Percentiles rank a stretch among this genome's conserved stretches.
Conservation (phyloP, 2,888 invertebrate species). For the Sminthurides aquaticus region DNA sequence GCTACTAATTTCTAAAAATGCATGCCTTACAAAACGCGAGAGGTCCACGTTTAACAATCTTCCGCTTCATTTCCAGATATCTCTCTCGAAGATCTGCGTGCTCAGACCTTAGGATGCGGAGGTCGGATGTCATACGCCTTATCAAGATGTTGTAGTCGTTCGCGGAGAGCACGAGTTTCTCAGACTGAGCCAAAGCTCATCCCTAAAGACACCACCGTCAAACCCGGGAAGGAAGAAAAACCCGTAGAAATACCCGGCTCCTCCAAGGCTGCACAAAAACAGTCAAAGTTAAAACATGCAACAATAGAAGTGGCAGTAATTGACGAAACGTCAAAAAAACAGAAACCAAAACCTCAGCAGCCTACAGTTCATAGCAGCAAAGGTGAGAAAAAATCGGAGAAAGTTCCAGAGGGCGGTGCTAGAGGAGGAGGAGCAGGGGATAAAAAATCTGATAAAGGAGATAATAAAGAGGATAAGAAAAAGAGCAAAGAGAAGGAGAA, state of each 20-base stretch:
- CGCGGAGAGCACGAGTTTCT: conserved; percentile 13
- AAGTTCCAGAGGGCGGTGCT: conserved; percentile 3
- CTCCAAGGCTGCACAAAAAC: too few species aligned
- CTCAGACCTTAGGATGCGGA: conserved; percentile 34
- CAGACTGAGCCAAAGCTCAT: conserved; percentile 5
- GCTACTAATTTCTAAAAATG: too few species aligned
- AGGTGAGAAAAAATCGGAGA: neutral
- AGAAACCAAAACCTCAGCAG: neutral
- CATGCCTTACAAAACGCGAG: too few species aligned
- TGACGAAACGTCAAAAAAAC: neutral
- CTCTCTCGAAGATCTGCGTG: conserved; percentile 40
- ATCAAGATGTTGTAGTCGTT: conserved; percentile 31
- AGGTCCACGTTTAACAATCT: too few species aligned
- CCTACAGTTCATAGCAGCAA: neutral
- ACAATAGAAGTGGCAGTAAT: too few species aligned
- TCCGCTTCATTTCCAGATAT: conserved; percentile 33
- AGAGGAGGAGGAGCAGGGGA: conserved; percentile 7
- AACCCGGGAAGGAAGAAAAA: neutral
- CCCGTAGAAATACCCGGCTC: neutral
- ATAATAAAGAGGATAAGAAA: conserved; percentile 6
- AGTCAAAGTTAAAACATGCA: too few species aligned
- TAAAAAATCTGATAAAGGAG: conserved; percentile 16
- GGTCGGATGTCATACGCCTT: conserved; percentile 34
- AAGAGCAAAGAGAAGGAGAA: neutral
- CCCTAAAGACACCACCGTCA: neutral